phyloP scores from a whole-genome alignment of 2,888 invertebrate genomes.

The Oeneis ivallda region DNA sequence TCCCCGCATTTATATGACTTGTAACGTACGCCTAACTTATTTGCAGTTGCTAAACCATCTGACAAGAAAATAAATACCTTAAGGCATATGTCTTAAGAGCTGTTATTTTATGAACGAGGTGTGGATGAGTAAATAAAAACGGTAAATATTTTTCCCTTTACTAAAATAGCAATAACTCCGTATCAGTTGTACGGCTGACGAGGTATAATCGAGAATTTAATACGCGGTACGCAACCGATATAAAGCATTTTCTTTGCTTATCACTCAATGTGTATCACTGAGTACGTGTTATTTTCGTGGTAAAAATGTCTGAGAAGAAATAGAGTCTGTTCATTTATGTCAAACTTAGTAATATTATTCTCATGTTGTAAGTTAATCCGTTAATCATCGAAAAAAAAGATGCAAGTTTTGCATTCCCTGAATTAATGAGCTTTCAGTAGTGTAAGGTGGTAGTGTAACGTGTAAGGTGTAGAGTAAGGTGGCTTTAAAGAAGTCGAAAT shows the following conservation, averaged over 20 bases:
- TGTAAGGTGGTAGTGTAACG: too few relatives aligned
- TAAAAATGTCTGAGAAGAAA: conserved; percentile 1
- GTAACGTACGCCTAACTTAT: conserved; percentile 32
- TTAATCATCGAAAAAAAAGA: too few relatives aligned
- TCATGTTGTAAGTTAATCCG: too few relatives aligned
- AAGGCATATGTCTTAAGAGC: conserved; percentile 22
- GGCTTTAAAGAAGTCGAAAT: too few relatives aligned
- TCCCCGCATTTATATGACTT: conserved; percentile 39
- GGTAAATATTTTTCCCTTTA: conserved; percentile 43
- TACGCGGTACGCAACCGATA: conserved; percentile 59
- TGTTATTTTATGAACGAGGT: background rate
- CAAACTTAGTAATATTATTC: background rate
- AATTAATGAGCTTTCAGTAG: too few relatives aligned
- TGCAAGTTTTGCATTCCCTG: too few relatives aligned
- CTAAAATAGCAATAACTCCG: conserved; percentile 56
- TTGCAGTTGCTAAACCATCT: conserved; percentile 21
- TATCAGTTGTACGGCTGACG: conserved; percentile 52
- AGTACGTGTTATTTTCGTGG: conserved; percentile 11
- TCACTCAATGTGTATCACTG: conserved; percentile 54
- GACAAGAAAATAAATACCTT: conserved; percentile 28
- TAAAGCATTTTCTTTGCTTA: conserved; percentile 67
- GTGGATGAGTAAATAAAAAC: conserved; percentile 37
- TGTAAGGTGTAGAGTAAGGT: too few relatives aligned
- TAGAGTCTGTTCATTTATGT: background rate
- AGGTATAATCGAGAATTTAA: conserved; percentile 67